These are phyloP conservation scores for Serinus canaria DNA, from an alignment of 2,113 vertebrate genomes.

Conservation along the genomic window DNA sequence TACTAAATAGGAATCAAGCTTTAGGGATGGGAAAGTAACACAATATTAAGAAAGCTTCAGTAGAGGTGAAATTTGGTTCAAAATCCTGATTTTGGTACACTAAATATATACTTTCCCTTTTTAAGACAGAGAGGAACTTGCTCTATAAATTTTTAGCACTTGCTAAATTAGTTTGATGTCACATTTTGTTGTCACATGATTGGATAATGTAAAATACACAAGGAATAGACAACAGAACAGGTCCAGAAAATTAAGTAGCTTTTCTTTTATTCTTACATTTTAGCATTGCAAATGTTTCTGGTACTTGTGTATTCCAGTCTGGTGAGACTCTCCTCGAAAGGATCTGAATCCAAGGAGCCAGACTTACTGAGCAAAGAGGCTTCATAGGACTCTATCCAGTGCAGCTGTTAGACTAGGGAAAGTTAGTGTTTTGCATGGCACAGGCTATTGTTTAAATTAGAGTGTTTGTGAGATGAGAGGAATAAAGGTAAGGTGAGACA, in stretches of 20 bases:
- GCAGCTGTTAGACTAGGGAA: background rate
- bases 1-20: background rate
- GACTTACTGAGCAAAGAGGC: background rate
- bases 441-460: background rate
- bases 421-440: background rate
- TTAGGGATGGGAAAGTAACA: background rate
- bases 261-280: background rate
- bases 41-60: background rate
- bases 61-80: background rate
- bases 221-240: background rate
- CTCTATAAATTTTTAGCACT: background rate
- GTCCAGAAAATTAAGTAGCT: background rate
- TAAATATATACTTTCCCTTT: background rate
- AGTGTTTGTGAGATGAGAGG: background rate
- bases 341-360: background rate
- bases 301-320: slow-evolving; percentile 11
- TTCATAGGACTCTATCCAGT: background rate
- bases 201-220: background rate
- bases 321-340: background rate
- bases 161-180: background rate
- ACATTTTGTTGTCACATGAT: background rate
- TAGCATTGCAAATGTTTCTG: background rate
- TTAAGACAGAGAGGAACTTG: background rate
- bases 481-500: background rate
- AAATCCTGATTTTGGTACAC: background rate